phyloP scores from a whole-genome alignment of 2,888 invertebrate species.

The Watsonalla binaria region DNA sequence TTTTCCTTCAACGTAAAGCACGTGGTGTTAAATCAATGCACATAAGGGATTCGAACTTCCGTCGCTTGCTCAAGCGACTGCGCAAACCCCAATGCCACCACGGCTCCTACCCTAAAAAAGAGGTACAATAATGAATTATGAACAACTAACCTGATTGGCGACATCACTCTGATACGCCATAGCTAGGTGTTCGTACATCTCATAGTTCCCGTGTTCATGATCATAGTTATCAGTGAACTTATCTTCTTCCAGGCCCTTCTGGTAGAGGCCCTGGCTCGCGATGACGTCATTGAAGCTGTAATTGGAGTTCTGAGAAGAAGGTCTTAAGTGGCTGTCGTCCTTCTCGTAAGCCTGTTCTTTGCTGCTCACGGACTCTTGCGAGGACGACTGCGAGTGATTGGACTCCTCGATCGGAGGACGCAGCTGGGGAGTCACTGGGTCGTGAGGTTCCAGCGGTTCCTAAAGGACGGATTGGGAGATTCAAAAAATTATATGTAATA shows the following conservation, averaged over 20 bases:
- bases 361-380: constrained; percentile 51
- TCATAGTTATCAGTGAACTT: constrained; percentile 44
- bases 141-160: constrained; percentile 50
- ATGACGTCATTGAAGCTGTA: constrained; percentile 65
- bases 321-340: constrained; percentile 60
- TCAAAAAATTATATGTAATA: too few species aligned
- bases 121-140: not conserved
- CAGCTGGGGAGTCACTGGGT: constrained; percentile 13
- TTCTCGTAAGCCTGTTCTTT: constrained; percentile 49
- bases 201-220: constrained; percentile 52
- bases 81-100: too few species aligned
- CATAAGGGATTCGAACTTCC: too few species aligned
- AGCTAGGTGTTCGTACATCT: constrained; percentile 66
- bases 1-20: too few species aligned
- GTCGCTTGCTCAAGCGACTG: too few species aligned
- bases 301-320: constrained; percentile 62
- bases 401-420: constrained; percentile 31
- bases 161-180: constrained; percentile 72
- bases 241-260: constrained; percentile 38
- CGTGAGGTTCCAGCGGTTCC: constrained; percentile 12
- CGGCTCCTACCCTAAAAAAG: too few species aligned
- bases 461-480: not conserved
- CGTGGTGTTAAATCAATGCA: too few species aligned
- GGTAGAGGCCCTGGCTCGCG: constrained; percentile 41
- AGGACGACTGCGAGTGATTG: constrained; percentile 48